These are phyloP conservation scores for Panthera uncia DNA, from an alignment of 2,113 vertebrate species.

Conservation along the genomic window DNA sequence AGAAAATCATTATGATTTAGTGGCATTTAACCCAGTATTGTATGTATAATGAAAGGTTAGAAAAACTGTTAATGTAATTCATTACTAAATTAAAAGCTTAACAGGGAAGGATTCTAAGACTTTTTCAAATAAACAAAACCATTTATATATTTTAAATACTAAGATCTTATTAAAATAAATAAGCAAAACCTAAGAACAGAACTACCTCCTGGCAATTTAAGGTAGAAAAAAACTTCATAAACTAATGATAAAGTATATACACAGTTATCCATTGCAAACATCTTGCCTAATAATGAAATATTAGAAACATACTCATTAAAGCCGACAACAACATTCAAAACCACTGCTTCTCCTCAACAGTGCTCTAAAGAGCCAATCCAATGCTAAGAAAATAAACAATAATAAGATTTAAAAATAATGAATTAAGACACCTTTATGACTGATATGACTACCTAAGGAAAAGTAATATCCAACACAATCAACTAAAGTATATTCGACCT, in stretches of 20 bases:
- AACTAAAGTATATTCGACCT: not conserved
- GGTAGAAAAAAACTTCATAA: not conserved
- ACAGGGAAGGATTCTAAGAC: not conserved
- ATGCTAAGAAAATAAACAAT: not conserved
- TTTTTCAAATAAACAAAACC: not conserved
- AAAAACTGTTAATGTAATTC: not conserved
- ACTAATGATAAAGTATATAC: not conserved
- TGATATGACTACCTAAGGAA: not conserved
- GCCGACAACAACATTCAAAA: not conserved
- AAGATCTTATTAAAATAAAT: conserved; percentile 23
- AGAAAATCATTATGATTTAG: not conserved
- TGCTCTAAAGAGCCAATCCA: not conserved
- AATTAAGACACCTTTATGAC: not conserved
- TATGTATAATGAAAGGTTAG: not conserved
- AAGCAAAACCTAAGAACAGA: not conserved
- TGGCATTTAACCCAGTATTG: not conserved
- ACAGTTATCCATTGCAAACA: not conserved
- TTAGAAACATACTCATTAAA: not conserved
- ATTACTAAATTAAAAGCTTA: not conserved
- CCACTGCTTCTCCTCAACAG: not conserved
- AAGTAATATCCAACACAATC: not conserved
- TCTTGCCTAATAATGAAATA: not conserved
- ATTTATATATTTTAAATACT: not conserved
- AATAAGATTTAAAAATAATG: not conserved
- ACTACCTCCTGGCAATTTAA: not conserved